Evolutionary conservation across 2,888 invertebrate genomes (phyloP).

Genomic region (Oscheius sp.): DNA sequence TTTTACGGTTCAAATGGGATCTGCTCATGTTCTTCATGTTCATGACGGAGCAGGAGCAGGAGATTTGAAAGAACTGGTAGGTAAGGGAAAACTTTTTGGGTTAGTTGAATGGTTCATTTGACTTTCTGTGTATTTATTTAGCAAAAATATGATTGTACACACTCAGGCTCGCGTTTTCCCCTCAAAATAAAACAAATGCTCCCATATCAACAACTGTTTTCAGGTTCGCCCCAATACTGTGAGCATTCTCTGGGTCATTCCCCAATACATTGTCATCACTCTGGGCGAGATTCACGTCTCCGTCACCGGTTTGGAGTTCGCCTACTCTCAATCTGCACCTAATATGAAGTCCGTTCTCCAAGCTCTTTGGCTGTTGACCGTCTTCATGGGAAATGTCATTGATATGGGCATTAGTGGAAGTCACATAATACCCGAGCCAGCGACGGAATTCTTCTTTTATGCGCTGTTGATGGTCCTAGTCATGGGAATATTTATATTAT

Average conservation of each 20-base stretch:
- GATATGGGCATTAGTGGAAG: constrained; percentile 80
- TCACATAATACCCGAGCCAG: constrained; percentile 59
- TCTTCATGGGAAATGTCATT: constrained; percentile 90
- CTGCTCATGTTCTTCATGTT: constrained; percentile 47
- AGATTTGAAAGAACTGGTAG: constrained; percentile 40
- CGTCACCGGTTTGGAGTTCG: constrained; percentile 92
- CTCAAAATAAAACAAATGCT: too few species aligned
- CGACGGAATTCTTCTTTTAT: constrained; percentile 69
- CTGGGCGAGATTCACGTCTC: constrained; percentile 93
- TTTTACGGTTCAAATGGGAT: constrained; percentile 47
- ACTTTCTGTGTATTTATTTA: too few species aligned
- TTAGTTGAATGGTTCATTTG: too few species aligned
- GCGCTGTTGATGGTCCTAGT: constrained; percentile 65
- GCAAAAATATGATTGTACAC: too few species aligned
- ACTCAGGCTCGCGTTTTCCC: too few species aligned
- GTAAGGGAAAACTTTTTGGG: too few species aligned
- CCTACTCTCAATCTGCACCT: constrained; percentile 86
- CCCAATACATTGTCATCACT: constrained; percentile 91
- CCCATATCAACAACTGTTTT: too few species aligned
- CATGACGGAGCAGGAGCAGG: constrained; percentile 35
- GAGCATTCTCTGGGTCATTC: constrained; percentile 77
- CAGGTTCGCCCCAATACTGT: constrained; percentile 62
- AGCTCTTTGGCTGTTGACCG: constrained; percentile 90
- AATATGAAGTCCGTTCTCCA: constrained; percentile 90
- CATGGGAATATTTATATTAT: constrained; percentile 58